Evolutionary conservation across 2,888 invertebrate species (phyloP).

Genomic region (Bombylius major): DNA sequence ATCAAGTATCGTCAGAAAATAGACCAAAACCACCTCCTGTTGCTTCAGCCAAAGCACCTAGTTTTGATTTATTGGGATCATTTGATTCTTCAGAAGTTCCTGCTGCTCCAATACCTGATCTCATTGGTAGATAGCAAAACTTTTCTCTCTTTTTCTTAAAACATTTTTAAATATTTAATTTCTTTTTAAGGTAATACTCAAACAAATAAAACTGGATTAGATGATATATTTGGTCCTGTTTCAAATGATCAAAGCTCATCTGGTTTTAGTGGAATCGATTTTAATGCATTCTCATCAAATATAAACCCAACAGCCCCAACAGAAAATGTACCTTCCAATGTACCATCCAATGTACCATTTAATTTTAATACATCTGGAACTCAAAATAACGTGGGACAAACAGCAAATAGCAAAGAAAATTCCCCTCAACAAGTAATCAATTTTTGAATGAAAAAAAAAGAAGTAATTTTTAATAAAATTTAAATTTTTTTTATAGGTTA

Average conservation of each 20-base stretch:
- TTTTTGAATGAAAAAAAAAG: not conserved
- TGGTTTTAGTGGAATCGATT: constrained; percentile 15
- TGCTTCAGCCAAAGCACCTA: constrained; percentile 33
- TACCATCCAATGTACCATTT: not conserved
- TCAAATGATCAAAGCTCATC: constrained; percentile 12
- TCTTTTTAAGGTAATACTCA: constrained; percentile 18
- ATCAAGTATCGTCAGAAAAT: constrained; percentile 25
- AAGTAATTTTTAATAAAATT: not conserved
- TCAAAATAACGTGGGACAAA: constrained; percentile 10
- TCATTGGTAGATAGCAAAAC: constrained; percentile 18
- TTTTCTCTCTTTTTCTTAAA: not conserved
- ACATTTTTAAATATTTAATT: no score
- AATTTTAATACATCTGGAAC: not conserved
- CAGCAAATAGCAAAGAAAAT: constrained; percentile 31
- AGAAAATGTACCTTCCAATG: not conserved
- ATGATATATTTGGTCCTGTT: constrained; percentile 53
- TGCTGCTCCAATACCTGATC: constrained; percentile 30
- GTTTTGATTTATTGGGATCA: constrained; percentile 48
- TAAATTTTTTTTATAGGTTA: constrained; percentile 18
- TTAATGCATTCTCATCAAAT: constrained; percentile 19
- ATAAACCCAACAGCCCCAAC: constrained; percentile 10
- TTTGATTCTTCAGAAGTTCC: constrained; percentile 32
- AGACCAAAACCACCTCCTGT: constrained; percentile 23
- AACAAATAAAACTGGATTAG: constrained; percentile 34
- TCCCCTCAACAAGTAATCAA: constrained; percentile 40